Base-by-base conservation (phyloP, 1,140 invertebrate species). In the Magallana angulata region DNA sequence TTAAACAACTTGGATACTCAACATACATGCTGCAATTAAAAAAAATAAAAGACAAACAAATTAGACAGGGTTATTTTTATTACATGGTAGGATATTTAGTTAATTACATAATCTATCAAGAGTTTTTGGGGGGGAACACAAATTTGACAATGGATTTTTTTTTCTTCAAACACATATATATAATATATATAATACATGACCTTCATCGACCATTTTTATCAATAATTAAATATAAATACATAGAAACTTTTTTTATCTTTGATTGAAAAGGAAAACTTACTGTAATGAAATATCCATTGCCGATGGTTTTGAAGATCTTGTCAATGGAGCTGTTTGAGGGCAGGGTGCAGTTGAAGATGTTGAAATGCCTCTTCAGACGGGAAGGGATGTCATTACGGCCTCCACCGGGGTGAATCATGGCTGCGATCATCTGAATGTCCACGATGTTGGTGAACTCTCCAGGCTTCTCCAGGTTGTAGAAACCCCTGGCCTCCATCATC, bases 401-500 rank as follows among this genome's bases (percentile, higher is more conserved):
- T 81, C 94, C 94, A 48, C 94, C 93, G 30, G 98, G 98, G 94
- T 98, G 97, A 76, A 98, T 97, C 98, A 99, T 99, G 7, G 98
- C 98, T n/a, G 97, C 98, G 87, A 99, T 96, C 95, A 98, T 98
- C 91, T 98, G 98, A 58, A 95, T 94, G 94, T 99, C 98, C 1
- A 98, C 96, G 89, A 99, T 97, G 18, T 96, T 97, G 0, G 97
- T 98, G 92, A 99, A 99, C 93, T 99, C 98, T 60, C 98, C 98
- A 0, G 98, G 98, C 95, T 99, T 99, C 94, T 99, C 98, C 85
- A 99, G 95, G 92, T 97, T 99, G 93, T 99, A 99, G 95, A 99
- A 99, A 36, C 98, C 98, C 90, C 97, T 97, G 97, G 98, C 98
- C 92, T 99, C 98, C 97, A 99, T 99, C 12, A 98, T 97, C 95